phyloP scores from a whole-genome alignment of 2,797 vertebrate species.

The Oceanodroma leucorhoa region DNA sequence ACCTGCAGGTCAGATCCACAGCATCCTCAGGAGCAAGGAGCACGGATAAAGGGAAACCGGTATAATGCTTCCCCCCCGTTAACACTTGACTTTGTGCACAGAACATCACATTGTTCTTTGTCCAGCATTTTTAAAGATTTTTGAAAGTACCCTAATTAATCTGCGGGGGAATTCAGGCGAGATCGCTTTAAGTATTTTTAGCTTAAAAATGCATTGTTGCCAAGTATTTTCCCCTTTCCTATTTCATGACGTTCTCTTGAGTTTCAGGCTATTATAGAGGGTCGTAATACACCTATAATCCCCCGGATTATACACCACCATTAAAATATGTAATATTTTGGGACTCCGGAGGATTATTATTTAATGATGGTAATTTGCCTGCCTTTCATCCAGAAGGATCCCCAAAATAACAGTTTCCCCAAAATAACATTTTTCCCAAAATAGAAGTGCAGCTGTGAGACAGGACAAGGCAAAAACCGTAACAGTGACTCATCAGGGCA shows the following conservation, averaged over 20 bases:
- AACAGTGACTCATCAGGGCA: neutral
- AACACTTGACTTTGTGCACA: neutral
- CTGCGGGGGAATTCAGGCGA: constrained; percentile 23
- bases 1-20: neutral
- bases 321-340: neutral
- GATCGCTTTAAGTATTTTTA: constrained; percentile 54
- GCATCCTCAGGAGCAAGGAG: neutral
- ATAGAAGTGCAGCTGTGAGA: neutral
- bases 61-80: neutral
- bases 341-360: neutral
- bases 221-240: constrained; percentile 36
- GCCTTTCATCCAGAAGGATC: neutral
- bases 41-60: neutral
- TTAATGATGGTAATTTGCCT: neutral
- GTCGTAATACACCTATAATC: constrained; percentile 25
- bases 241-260: constrained; percentile 24
- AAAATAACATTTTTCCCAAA: neutral
- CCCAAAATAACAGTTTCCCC: neutral
- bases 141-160: constrained; percentile 51
- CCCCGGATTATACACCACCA: constrained; percentile 30
- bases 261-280: constrained; percentile 37
- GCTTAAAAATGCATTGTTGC: constrained; percentile 38
- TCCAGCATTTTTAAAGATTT: neutral
- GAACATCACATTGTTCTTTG: constrained; percentile 9
- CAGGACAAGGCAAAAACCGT: neutral